A percentile compares a stretch with the other conserved stretches of the same genome.
These are phyloP conservation scores for Paracyprichromis sp. DNA, from an alignment of 2,113 vertebrate species.

Conservation along the genomic window DNA sequence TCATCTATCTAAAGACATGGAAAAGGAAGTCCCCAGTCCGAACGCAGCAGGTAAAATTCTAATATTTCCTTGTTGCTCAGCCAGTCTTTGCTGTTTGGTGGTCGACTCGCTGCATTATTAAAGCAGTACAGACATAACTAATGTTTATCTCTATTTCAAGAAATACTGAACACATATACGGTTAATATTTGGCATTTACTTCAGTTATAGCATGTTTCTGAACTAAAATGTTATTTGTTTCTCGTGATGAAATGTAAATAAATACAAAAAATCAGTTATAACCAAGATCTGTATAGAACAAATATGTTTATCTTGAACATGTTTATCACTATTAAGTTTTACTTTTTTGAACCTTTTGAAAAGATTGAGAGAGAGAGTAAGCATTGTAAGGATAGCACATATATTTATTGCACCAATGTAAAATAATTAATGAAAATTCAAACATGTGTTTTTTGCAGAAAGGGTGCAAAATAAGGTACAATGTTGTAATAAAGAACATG, in stretches of 20 bases:
- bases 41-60: not conserved
- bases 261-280: not conserved
- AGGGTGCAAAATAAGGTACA: not conserved
- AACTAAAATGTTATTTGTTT: not conserved
- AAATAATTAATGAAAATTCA: not conserved
- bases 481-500: not conserved
- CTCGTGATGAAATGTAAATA: not conserved
- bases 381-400: not conserved
- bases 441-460: not conserved
- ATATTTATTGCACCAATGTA: not conserved
- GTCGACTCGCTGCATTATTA: fast-evolving
- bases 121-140: not conserved
- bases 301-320: not conserved
- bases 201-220: not conserved
- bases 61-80: not conserved
- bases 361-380: not conserved
- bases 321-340: not conserved
- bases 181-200: not conserved
- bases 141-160: not conserved
- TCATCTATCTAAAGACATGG: not conserved
- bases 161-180: not conserved
- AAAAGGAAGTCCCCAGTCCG: not conserved
- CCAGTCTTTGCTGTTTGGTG: fast-evolving
- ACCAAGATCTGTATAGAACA: not conserved
- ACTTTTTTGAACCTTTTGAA: not conserved